Conservation (phyloP, 2,113 vertebrate genomes). For the Maccullochella peelii region DNA sequence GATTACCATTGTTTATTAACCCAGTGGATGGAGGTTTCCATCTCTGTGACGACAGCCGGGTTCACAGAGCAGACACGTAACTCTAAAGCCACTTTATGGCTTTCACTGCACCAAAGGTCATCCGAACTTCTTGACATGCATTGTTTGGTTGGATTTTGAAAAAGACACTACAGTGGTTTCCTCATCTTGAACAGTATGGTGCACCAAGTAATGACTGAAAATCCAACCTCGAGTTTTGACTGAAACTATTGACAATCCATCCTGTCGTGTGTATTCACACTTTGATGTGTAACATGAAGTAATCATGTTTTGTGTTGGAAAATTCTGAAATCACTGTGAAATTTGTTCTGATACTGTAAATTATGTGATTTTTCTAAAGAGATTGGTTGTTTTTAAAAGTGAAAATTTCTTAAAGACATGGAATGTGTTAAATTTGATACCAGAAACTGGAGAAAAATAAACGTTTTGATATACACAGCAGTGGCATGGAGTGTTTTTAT, state of each 20-base stretch:
- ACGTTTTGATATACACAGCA: slow-evolving; percentile 24
- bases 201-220: slow-evolving; percentile 47
- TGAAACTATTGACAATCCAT: slow-evolving; percentile 46
- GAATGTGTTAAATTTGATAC: slow-evolving; percentile 14
- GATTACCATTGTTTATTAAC: slow-evolving; percentile 83
- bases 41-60: slow-evolving; percentile 76
- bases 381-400: not conserved
- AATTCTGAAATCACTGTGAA: slow-evolving; percentile 36
- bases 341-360: slow-evolving; percentile 42
- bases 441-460: slow-evolving; percentile 54
- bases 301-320: slow-evolving; percentile 43
- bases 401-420: not conserved
- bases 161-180: slow-evolving; percentile 57
- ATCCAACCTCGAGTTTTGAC: slow-evolving; percentile 48
- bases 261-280: slow-evolving; percentile 32
- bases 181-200: slow-evolving; percentile 44
- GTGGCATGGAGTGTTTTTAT: slow-evolving; percentile 4
- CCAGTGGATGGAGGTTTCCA: slow-evolving; percentile 81
- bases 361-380: not conserved
- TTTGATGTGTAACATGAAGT: slow-evolving; percentile 39
- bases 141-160: slow-evolving; percentile 65
- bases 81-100: slow-evolving; percentile 67
- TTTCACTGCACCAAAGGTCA: slow-evolving; percentile 69
- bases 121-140: slow-evolving; percentile 61
- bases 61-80: slow-evolving; percentile 76